These are phyloP conservation scores for Hypomesus transpacificus DNA, from an alignment of 2,113 vertebrate species.

Conservation along the genomic window DNA sequence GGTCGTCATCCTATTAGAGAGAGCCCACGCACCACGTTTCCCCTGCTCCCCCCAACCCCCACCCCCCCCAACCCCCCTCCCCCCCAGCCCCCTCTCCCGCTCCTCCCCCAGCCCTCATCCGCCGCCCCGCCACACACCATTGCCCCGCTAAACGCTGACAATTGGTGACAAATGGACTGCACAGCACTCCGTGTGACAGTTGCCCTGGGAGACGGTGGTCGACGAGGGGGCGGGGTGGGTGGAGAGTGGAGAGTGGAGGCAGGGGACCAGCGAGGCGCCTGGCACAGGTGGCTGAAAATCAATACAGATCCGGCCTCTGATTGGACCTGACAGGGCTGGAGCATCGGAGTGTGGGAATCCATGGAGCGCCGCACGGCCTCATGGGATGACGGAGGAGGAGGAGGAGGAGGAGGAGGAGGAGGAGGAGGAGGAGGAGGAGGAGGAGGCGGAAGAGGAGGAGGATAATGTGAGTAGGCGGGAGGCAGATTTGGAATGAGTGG, in stretches of 20 bases:
- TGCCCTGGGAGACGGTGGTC: constrained; percentile 76
- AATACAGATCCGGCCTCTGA: constrained; percentile 50
- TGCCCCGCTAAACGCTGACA: constrained; percentile 85
- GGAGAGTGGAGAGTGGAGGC: constrained; percentile 31
- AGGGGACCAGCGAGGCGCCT: constrained; percentile 54
- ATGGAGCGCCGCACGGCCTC: constrained; percentile 54
- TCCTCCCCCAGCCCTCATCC: constrained; percentile 38
- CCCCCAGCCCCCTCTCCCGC: constrained; percentile 13
- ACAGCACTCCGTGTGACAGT: constrained; percentile 73
- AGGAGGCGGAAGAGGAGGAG: no score
- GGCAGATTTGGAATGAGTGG: no score
- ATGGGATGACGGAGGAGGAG: constrained; percentile 51
- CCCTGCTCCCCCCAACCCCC: constrained; percentile 53
- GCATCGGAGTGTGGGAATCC: constrained; percentile 60
- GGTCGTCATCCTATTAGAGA: constrained; percentile 62
- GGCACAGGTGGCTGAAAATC: constrained; percentile 73
- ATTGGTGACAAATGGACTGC: constrained; percentile 93
- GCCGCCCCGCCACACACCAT: constrained; percentile 73
- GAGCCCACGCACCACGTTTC: constrained; percentile 53
- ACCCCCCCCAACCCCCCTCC: constrained; percentile 49
- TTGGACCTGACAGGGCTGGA: constrained; percentile 44
- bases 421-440: no score
- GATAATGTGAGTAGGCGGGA: no score
- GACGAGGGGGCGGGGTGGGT: constrained; percentile 44
- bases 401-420: constrained; percentile 23